phyloP scores from a whole-genome alignment of 2,888 invertebrate species.

The Troides aeacus region DNA sequence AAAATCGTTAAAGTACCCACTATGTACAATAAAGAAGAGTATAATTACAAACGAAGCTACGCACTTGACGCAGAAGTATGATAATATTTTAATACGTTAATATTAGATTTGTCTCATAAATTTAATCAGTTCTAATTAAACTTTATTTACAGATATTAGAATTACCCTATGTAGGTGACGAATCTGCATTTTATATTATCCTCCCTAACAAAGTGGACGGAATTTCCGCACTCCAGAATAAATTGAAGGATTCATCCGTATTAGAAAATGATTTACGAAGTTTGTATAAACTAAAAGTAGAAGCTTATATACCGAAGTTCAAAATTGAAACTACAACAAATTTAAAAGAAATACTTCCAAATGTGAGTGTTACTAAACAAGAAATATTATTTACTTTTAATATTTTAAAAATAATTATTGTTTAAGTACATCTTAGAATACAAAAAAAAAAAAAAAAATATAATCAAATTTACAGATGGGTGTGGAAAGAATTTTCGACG shows the following conservation, averaged over 20 bases:
- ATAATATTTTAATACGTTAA: background rate
- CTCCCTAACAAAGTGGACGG: slow-evolving; percentile 86
- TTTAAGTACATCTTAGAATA: background rate
- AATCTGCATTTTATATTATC: slow-evolving; percentile 85
- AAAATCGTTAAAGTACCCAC: slow-evolving; percentile 82
- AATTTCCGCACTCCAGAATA: slow-evolving; percentile 79
- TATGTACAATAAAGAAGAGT: slow-evolving; percentile 81
- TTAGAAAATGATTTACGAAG: slow-evolving; percentile 62
- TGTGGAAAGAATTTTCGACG: slow-evolving; percentile 47
- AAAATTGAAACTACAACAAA: slow-evolving; percentile 86
- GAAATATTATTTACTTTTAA: slow-evolving; percentile 4
- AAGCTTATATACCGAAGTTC: slow-evolving; percentile 87
- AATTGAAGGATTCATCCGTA: slow-evolving; percentile 69
- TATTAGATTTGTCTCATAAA: too few species aligned
- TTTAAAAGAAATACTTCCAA: slow-evolving; percentile 78
- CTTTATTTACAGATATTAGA: slow-evolving; percentile 80
- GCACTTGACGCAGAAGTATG: slow-evolving; percentile 50
- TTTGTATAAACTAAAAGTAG: slow-evolving; percentile 75
- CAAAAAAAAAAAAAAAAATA: background rate
- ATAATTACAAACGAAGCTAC: slow-evolving; percentile 53
- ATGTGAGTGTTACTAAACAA: slow-evolving; percentile 68
- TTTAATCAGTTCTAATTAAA: background rate
- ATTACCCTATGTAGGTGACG: slow-evolving; percentile 84
- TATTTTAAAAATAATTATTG: background rate
- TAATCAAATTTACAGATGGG: slow-evolving; percentile 41